Base-by-base conservation (phyloP, 2,113 vertebrate species). In the Acanthochromis polyacanthus region DNA sequence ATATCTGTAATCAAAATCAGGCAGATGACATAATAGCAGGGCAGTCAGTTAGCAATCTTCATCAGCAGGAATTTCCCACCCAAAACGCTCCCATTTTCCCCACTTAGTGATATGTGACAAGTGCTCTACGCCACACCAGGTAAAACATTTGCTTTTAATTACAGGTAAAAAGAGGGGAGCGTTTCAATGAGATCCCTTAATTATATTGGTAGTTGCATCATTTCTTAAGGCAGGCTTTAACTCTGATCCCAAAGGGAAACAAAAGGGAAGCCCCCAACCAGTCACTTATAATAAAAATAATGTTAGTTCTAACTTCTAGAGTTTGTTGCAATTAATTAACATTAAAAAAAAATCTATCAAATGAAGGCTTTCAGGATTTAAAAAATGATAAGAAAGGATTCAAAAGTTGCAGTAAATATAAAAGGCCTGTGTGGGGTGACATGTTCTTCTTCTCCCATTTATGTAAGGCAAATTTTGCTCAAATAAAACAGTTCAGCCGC, bases 1-100 rank as follows among this genome's bases (percentile, higher is more conserved):
- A 99, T 93, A 95, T 99, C 98, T 99, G 96, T 83, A 95, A 94
- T 94, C 88, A 93, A 50, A 91, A 86, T 78, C 80, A 87, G 61
- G 55, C 46, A 67, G 83, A 71, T 75, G 84, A 84, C 56, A 92
- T 85, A 78, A 84, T 84, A 88, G 82, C 63, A 84, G 73, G 71
- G 86, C 75, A 90, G 74, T 82, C 17, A 72, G 81, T 81, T 17
- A n/a, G 73, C 45, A 74, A 62, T 67, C 70, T 77, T 89, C 62
- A 59, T 81, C 58, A 82, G 57, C 62, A 83, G 88, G 89, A 86
- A 82, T 90, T 93, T 87, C 86, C 84, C 85, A 62, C 71, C 51
- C 68, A 59, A 75, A n/a, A 82, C 40, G 48, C 57, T 71, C 52
- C 56, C 25, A 48, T 63, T 76, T 56, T 74, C 58, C 53, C 58